A percentile compares a stretch with the other conserved stretches of the same genome.
These are phyloP conservation scores for Vidua macroura DNA, from an alignment of 2,113 vertebrate species.

Conservation along the genomic window DNA sequence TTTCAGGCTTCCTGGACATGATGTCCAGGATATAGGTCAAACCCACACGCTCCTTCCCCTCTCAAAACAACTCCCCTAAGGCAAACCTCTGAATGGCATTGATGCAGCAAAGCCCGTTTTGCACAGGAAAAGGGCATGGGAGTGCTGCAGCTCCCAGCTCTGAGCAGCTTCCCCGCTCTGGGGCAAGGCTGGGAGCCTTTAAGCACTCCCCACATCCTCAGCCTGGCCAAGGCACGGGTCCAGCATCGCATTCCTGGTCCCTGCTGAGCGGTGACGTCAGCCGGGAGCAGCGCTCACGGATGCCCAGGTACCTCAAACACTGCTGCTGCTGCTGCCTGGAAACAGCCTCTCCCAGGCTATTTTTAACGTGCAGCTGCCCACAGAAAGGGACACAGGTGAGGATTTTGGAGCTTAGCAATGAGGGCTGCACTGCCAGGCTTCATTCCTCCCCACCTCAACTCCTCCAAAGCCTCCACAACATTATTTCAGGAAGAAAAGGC, in stretches of 20 bases:
- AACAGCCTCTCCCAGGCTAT: background rate
- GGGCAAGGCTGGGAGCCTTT: background rate
- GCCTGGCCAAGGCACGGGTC: background rate
- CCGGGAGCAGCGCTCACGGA: background rate
- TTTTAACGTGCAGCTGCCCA: background rate
- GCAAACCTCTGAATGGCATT: background rate
- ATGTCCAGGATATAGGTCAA: conserved; percentile 38
- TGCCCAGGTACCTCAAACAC: background rate
- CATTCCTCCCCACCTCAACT: background rate
- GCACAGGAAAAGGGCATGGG: background rate
- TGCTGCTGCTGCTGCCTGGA: background rate
- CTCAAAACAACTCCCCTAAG: background rate
- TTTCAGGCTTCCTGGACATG: background rate
- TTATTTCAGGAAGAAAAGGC: conserved; percentile 27
- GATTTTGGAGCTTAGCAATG: background rate
- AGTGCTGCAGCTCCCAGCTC: background rate
- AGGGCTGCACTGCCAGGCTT: background rate
- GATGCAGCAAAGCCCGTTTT: background rate
- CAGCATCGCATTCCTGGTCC: accelerated
- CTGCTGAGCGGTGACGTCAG: background rate
- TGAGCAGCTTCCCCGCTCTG: background rate
- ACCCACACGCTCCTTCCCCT: background rate
- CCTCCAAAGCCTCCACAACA: background rate
- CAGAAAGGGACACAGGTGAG: background rate
- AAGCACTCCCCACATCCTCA: background rate